phyloP scores from a whole-genome alignment of 2,888 invertebrate species.

The Tuta absoluta region DNA sequence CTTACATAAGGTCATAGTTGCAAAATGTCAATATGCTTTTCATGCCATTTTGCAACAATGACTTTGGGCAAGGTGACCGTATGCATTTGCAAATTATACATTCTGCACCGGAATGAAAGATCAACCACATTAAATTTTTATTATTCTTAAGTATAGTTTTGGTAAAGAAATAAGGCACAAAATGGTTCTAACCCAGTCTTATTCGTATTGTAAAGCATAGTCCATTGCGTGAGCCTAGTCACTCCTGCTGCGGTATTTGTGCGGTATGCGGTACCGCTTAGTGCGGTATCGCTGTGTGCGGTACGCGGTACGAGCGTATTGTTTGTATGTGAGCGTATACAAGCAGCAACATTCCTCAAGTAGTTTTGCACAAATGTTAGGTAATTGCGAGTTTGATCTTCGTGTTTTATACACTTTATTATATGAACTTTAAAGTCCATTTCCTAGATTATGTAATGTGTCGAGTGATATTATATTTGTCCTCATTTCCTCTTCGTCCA shows the following conservation, averaged over 20 bases:
- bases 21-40: too few relatives aligned
- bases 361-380: slow-evolving; percentile 53
- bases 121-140: too few relatives aligned
- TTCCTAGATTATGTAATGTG: slow-evolving; percentile 25
- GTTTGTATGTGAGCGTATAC: slow-evolving; percentile 1
- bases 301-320: not conserved
- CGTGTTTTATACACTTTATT: slow-evolving; percentile 27
- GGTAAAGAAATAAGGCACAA: too few relatives aligned
- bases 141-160: too few relatives aligned
- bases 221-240: too few relatives aligned
- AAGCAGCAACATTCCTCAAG: slow-evolving; percentile 36
- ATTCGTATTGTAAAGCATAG: too few relatives aligned
- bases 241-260: not conserved
- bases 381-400: slow-evolving; percentile 29
- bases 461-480: slow-evolving; percentile 38
- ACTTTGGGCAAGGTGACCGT: too few relatives aligned
- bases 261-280: not conserved
- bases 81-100: too few relatives aligned
- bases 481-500: slow-evolving; percentile 52
- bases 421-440: slow-evolving; percentile 28
- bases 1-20: too few relatives aligned
- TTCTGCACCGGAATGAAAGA: too few relatives aligned
- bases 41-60: too few relatives aligned
- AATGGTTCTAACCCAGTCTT: too few relatives aligned
- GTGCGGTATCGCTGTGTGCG: not conserved